A percentile compares a stretch with the other conserved stretches of the same genome.
These are phyloP conservation scores for Congeria kusceri DNA, from an alignment of 2,888 invertebrate species.

Conservation along the genomic window DNA sequence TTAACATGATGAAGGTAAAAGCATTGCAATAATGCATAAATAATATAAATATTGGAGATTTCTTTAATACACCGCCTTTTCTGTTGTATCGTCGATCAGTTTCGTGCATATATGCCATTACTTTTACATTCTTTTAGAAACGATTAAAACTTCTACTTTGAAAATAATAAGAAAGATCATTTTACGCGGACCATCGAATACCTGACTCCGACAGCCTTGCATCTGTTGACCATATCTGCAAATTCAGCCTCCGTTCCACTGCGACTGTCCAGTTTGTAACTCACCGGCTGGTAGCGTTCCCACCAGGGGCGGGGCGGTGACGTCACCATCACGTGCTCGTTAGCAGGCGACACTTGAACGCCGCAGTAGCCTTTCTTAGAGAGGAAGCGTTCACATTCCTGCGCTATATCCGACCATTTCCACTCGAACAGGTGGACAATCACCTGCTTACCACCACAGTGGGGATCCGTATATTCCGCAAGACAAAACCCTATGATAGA, in stretches of 20 bases:
- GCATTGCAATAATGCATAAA: neutral
- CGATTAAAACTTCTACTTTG: neutral
- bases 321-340: slow-evolving; percentile 78
- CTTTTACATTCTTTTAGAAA: too few species aligned
- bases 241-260: slow-evolving; percentile 79
- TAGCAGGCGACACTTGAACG: slow-evolving; percentile 82
- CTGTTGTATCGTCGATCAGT: too few species aligned
- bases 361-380: slow-evolving; percentile 82
- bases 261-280: slow-evolving; percentile 79
- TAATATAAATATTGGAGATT: neutral
- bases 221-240: slow-evolving; percentile 79
- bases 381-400: slow-evolving; percentile 81
- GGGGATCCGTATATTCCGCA: slow-evolving; percentile 73
- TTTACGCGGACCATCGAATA: slow-evolving; percentile 34
- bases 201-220: slow-evolving; percentile 82
- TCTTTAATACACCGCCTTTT: neutral
- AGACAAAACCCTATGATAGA: neutral
- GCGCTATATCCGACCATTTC: slow-evolving; percentile 83
- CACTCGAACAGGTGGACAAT: slow-evolving; percentile 84
- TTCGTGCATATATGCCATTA: too few species aligned
- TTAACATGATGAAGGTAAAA: too few species aligned
- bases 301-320: slow-evolving; percentile 79
- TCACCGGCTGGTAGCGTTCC: slow-evolving; percentile 83
- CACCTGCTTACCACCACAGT: slow-evolving; percentile 79
- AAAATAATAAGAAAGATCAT: neutral